These are phyloP conservation scores for Motacilla tschutschensis DNA, from an alignment of 2,113 vertebrate genomes.

Conservation along the genomic window DNA sequence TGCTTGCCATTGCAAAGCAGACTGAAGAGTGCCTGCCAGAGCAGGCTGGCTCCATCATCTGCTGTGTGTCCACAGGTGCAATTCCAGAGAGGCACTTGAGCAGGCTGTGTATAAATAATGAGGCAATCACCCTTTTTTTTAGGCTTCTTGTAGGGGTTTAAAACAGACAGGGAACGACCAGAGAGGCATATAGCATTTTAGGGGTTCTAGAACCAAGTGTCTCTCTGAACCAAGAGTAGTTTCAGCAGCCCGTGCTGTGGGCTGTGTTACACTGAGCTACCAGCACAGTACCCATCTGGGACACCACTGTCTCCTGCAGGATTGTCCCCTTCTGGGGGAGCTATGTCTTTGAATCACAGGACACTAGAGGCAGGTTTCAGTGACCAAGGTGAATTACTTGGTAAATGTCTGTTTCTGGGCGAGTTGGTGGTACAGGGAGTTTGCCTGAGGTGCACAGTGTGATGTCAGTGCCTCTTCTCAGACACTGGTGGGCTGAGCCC, in stretches of 20 bases:
- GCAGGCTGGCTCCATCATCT: not conserved
- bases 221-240: not conserved
- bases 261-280: not conserved
- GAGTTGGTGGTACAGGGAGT: not conserved
- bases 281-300: not conserved
- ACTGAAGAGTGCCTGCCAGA: not conserved
- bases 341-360: not conserved
- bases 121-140: not conserved
- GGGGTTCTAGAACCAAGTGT: not conserved
- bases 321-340: not conserved
- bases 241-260: not conserved
- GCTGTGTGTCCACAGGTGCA: not conserved
- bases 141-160: not conserved
- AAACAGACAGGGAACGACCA: not conserved
- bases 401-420: not conserved
- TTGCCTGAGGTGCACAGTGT: not conserved
- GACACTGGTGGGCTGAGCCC: not conserved
- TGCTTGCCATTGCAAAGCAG: accelerated
- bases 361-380: not conserved
- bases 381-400: not conserved
- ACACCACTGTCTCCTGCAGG: not conserved
- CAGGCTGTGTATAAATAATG: not conserved
- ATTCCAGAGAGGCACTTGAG: not conserved
- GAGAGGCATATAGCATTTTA: not conserved
- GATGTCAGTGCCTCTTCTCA: not conserved